Base-by-base conservation (phyloP, 2,797 vertebrate species). In the Picus viridis region DNA sequence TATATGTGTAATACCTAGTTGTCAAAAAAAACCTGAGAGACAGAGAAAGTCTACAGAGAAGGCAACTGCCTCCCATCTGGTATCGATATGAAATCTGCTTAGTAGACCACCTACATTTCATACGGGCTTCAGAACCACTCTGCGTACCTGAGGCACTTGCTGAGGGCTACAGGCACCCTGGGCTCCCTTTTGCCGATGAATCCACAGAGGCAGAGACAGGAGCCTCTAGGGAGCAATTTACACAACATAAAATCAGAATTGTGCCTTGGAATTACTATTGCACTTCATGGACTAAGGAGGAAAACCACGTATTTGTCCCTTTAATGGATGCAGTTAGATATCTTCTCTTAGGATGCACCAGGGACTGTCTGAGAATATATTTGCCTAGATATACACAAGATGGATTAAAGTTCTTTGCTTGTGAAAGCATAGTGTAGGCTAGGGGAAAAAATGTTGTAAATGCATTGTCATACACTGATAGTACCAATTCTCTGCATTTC, bases 81-180 rank as follows among this genome's bases (percentile, higher is more conserved):
- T 39, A 12, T 39, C 12, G 39, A 39, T 39, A 39, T 39, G 39
- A 39, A 39, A 12, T 39, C 12, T 39, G 39, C 39, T 39, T 39
- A 12, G 12, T n/a, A 49, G 23, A 59, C 17, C 3, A 2, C 18
- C 13, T 32, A 17, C 0, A 2, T 19, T 83, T 63, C 34, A 23
- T 23, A 29, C 2, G 1, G 5, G 30, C 13, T 64, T 41, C 57
- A 69, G 72, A 83, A 27, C 9, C 15, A 10, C 73, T 15, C 3
- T 8, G 2, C 1, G 1, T 23, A 63, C 16, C 68, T 26, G 4
- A 56, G 36, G 51, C 20, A 30, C 23, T 69, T 0, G 0, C 26
- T 58, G 20, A 62, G 24, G 24, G 18, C 22, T 80, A 36, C 24
- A 12, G 30, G 27, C 57, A 83, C 22, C 32, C 54, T 59, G 29